These are phyloP conservation scores for Strigamia transsilvanica DNA, from an alignment of 2,888 invertebrate genomes.

Conservation along the genomic window DNA sequence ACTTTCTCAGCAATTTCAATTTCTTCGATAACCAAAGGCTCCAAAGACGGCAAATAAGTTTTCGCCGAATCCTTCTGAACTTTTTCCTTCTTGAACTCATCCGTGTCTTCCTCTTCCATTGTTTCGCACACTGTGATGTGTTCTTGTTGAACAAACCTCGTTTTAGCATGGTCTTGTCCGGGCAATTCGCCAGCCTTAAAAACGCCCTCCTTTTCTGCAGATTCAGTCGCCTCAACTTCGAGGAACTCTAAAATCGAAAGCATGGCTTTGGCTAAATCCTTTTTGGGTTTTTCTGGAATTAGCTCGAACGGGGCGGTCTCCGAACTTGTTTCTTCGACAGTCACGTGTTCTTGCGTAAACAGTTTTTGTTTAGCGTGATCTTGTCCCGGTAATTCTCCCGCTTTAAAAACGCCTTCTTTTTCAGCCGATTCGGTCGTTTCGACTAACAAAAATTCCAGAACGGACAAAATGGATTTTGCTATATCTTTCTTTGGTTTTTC, in stretches of 20 bases:
- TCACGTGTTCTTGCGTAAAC: slow-evolving; percentile 51
- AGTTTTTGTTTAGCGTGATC: slow-evolving; percentile 50
- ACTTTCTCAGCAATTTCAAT: slow-evolving; percentile 53
- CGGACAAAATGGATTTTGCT: slow-evolving; percentile 33
- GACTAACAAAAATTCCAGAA: slow-evolving; percentile 51
- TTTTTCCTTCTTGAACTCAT: slow-evolving; percentile 51
- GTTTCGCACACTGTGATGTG: slow-evolving; percentile 57
- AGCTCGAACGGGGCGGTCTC: slow-evolving; percentile 52
- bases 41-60: slow-evolving; percentile 9
- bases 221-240: slow-evolving; percentile 14
- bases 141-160: slow-evolving; percentile 53
- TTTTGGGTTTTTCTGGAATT: slow-evolving; percentile 39
- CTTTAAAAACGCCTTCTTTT: slow-evolving; percentile 53
- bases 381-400: slow-evolving; percentile 35
- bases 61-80: slow-evolving; percentile 41
- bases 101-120: slow-evolving; percentile 9
- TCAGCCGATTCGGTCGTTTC: slow-evolving; percentile 50
- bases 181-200: slow-evolving; percentile 53
- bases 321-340: slow-evolving; percentile 53
- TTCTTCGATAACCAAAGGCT: slow-evolving; percentile 52
- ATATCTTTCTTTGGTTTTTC: slow-evolving; percentile 44
- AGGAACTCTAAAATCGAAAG: not conserved
- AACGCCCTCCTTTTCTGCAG: slow-evolving; percentile 26
- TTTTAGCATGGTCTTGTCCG: slow-evolving; percentile 53
- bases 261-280: slow-evolving; percentile 33